These are phyloP conservation scores for Charanyca ferruginea DNA, from an alignment of 2,888 invertebrate species.

Conservation along the genomic window DNA sequence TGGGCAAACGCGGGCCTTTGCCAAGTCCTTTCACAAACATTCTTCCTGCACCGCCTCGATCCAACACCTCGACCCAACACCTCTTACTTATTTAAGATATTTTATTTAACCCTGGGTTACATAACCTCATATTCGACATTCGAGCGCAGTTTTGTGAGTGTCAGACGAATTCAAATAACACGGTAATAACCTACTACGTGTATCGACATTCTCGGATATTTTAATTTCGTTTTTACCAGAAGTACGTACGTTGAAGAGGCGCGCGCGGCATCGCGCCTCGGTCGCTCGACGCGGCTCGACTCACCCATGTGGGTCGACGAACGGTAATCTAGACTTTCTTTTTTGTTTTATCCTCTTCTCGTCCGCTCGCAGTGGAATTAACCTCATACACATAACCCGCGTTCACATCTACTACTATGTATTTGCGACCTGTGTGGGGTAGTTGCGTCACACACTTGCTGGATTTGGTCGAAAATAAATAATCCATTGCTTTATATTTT, in stretches of 20 bases:
- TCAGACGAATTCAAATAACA: constrained; percentile 22
- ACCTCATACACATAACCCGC: constrained; percentile 64
- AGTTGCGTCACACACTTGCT: neutral
- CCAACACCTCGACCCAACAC: too few species aligned
- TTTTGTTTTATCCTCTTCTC: constrained; percentile 80
- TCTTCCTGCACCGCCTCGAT: too few species aligned
- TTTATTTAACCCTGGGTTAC: neutral
- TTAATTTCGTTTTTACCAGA: constrained; percentile 80
- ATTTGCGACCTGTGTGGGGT: constrained; percentile 30
- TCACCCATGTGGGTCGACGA: constrained; percentile 84
- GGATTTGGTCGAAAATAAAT: neutral
- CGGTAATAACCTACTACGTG: constrained; percentile 24
- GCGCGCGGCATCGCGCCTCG: constrained; percentile 55
- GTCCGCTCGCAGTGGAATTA: constrained; percentile 55
- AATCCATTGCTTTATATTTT: neutral
- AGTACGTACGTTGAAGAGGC: constrained; percentile 72
- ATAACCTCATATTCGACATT: constrained; percentile 8
- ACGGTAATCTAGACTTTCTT: constrained; percentile 88
- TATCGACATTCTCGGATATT: constrained; percentile 63
- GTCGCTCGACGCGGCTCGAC: constrained; percentile 49
- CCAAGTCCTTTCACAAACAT: too few species aligned
- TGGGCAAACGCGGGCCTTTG: too few species aligned
- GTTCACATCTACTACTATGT: constrained; percentile 45
- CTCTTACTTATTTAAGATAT: too few species aligned
- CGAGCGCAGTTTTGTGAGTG: constrained; percentile 6